Percentiles rank a stretch among this genome's conserved stretches.
phyloP scores from a whole-genome alignment of 2,113 vertebrate genomes.

The Nematolebias whitei region DNA sequence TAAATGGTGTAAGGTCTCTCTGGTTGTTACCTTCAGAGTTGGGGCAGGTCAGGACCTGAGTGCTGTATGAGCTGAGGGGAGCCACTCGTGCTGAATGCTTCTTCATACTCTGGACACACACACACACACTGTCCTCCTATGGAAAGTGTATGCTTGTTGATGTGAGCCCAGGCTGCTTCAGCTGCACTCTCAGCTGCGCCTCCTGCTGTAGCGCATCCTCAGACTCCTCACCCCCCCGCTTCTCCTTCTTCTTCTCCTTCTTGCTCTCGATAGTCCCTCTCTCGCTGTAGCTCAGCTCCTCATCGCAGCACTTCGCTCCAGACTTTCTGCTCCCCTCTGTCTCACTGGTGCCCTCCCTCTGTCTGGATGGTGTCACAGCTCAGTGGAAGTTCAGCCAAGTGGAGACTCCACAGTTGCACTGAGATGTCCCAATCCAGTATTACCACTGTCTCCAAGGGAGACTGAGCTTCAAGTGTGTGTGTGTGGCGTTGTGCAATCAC shows the following conservation, averaged over 20 bases:
- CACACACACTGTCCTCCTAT: conserved; percentile 63
- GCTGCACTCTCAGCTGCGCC: conserved; percentile 70
- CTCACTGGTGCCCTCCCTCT: conserved; percentile 28
- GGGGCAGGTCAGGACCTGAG: conserved; percentile 82
- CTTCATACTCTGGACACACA: conserved; percentile 84
- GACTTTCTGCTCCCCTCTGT: conserved; percentile 48
- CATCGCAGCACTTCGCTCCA: conserved; percentile 42
- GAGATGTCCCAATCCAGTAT: conserved; percentile 70
- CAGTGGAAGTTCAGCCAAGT: conserved; percentile 54
- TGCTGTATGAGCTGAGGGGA: conserved; percentile 81
- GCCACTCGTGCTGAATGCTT: conserved; percentile 86
- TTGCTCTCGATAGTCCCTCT: conserved; percentile 16
- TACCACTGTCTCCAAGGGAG: conserved; percentile 80
- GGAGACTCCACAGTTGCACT: conserved; percentile 69
- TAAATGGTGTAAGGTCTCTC: conserved; percentile 3
- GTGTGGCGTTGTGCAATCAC: conserved; percentile 78
- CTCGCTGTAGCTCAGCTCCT: conserved; percentile 42
- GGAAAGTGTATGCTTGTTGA: conserved; percentile 35
- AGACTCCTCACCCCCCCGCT: conserved; percentile 54
- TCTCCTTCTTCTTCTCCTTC: conserved; percentile 38
- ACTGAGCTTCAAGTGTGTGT: conserved; percentile 80
- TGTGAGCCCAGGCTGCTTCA: conserved; percentile 35
- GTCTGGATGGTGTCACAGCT: conserved; percentile 56
- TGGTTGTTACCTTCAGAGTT: conserved; percentile 74
- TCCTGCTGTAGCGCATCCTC: conserved; percentile 66